These are phyloP conservation scores for Sapayoa aenigma DNA, from an alignment of 2,113 vertebrate genomes.

Conservation along the genomic window DNA sequence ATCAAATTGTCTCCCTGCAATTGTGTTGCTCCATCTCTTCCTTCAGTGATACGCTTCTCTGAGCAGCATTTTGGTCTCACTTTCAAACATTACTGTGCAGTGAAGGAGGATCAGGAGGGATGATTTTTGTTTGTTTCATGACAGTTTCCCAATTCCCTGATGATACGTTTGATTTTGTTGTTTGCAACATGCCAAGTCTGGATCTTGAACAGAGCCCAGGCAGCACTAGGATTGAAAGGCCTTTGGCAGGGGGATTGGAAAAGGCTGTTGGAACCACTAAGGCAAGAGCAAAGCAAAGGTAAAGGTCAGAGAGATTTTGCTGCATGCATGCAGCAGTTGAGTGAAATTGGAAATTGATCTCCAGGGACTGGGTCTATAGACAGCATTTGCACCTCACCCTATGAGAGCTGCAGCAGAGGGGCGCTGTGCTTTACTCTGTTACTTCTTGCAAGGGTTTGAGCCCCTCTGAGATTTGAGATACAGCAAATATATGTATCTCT, in stretches of 20 bases:
- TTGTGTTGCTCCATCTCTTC: not conserved
- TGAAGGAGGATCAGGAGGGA: not conserved
- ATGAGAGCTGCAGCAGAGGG: not conserved
- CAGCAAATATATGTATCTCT: not conserved
- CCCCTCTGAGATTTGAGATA: not conserved
- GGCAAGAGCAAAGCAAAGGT: not conserved
- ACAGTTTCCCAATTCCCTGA: not conserved
- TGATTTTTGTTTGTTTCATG: not conserved
- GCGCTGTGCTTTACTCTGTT: not conserved
- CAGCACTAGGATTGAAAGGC: not conserved
- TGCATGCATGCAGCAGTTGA: not conserved
- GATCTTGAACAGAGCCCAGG: not conserved
- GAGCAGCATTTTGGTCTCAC: not conserved
- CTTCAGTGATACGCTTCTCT: rapidly evolving
- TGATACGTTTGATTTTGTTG: not conserved
- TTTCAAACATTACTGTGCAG: not conserved
- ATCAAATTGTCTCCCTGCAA: not conserved
- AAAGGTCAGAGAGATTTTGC: not conserved
- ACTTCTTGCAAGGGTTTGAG: not conserved
- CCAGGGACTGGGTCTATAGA: not conserved
- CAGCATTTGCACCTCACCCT: not conserved
- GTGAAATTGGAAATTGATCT: not conserved
- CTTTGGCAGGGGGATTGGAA: not conserved
- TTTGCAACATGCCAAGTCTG: not conserved
- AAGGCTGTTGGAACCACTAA: not conserved